phyloP scores from a whole-genome alignment of 2,888 invertebrate species.

The Scaptodrosophila latifasciaeformis region DNA sequence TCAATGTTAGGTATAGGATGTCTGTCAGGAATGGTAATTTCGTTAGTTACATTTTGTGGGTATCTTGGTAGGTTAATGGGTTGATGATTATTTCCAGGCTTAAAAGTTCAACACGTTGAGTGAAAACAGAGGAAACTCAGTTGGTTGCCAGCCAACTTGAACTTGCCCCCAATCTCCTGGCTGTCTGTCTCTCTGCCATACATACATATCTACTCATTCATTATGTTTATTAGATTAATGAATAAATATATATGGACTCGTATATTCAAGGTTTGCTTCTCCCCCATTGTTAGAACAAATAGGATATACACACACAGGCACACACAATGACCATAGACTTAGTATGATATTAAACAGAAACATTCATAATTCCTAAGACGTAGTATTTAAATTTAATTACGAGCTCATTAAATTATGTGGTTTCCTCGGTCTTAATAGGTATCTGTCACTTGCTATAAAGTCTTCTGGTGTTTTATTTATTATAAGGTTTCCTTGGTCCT shows the following conservation, averaged over 20 bases:
- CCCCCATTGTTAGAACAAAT: constrained; percentile 54
- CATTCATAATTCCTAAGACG: constrained; percentile 18
- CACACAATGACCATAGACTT: constrained; percentile 6
- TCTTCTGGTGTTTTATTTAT: constrained; percentile 22
- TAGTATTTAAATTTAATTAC: constrained; percentile 53
- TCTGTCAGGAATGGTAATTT: too few species aligned
- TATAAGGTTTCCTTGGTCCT: constrained; percentile 24
- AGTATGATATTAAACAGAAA: constrained; percentile 19
- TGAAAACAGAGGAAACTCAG: constrained; percentile 59
- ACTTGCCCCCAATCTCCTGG: constrained; percentile 2
- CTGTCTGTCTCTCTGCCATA: not conserved
- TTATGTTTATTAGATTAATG: constrained; percentile 60
- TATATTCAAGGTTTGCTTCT: too few species aligned
- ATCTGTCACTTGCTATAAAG: constrained; percentile 5
- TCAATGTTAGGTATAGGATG: too few species aligned
- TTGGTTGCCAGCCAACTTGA: constrained; percentile 25
- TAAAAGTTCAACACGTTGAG: constrained; percentile 62
- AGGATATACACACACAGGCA: constrained; percentile 7
- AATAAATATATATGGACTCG: not conserved
- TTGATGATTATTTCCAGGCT: too few species aligned
- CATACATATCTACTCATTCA: constrained; percentile 41
- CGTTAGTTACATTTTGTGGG: too few species aligned
- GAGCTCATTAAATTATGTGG: constrained; percentile 34
- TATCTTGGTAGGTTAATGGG: too few species aligned
- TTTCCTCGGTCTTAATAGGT: not conserved